These are phyloP conservation scores for Periparus ater DNA, from an alignment of 2,797 vertebrate species.

Conservation along the genomic window DNA sequence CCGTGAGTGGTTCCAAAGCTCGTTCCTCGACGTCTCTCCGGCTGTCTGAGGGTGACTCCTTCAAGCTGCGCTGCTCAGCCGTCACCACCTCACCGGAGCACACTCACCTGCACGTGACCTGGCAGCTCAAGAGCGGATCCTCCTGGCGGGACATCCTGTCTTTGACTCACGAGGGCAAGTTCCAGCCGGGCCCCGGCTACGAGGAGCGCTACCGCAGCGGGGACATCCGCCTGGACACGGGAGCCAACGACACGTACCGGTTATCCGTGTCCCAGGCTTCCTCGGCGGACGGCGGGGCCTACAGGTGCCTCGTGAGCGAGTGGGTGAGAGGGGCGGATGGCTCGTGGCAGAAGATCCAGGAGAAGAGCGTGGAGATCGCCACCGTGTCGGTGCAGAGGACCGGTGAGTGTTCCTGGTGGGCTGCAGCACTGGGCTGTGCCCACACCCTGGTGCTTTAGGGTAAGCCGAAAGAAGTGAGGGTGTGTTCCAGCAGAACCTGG, in stretches of 20 bases:
- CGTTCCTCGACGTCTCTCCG: constrained; percentile 17
- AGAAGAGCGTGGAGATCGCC: constrained; percentile 84
- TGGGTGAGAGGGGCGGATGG: constrained; percentile 85
- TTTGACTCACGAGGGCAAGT: constrained; percentile 83
- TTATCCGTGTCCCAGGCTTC: constrained; percentile 80
- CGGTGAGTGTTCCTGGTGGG: constrained; percentile 76
- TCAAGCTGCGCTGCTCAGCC: constrained; percentile 85
- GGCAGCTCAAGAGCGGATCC: constrained; percentile 74
- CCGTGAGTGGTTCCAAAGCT: constrained; percentile 67
- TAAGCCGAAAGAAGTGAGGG: neutral
- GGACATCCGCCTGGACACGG: constrained; percentile 82
- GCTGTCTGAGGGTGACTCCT: constrained; percentile 82
- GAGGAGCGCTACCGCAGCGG: constrained; percentile 81
- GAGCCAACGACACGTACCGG: constrained; percentile 76
- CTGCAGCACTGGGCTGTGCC: neutral
- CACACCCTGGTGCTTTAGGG: neutral
- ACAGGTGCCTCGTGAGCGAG: constrained; percentile 85
- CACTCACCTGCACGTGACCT: constrained; percentile 88
- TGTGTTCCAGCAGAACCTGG: neutral
- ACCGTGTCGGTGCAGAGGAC: constrained; percentile 81
- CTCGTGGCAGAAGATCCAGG: constrained; percentile 88
- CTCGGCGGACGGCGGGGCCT: constrained; percentile 80
- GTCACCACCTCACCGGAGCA: constrained; percentile 75
- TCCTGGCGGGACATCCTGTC: constrained; percentile 76
- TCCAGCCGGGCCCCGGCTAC: constrained; percentile 74